Evolutionary conservation across 35 echinoderm and acorn worm genomes (phyloP), one percentile per base, ranked within the genome.

Genomic region (Apostichopus parvimensis): DNA sequence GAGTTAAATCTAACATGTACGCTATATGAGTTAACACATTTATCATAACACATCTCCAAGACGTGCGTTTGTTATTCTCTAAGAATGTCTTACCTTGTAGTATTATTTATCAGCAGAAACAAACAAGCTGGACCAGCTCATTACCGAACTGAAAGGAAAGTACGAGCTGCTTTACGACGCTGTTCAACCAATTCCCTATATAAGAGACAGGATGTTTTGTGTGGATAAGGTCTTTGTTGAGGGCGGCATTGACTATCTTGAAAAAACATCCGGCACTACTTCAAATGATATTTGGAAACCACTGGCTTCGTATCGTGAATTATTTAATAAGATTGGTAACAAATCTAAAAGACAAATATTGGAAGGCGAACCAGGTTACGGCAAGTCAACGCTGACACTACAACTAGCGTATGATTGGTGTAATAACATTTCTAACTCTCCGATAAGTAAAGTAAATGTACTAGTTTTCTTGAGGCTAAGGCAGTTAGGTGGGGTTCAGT

Each of bases 371-470:
- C 81, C 81, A 13, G 57, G 81, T 5, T 84, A 84, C n/a, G 81
- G 81, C 17, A 84, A 84, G n/a, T 84, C 81, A 5, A 84, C 52
- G 6, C 9, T 84, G 7, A 5, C 34, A 59, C 81, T 84, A 11
- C 81, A 84, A 59, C 6, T 59, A 9, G 55, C 6, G 53, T 59
- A 84, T 59, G 81, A 84, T 11, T 84, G 81, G 81, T 84, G 81
- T 58, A 84, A 84, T 5, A 1, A 10, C 14, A 9, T 23, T 14
- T 2, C 53, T n/a, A 8, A 84, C 0, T 60, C 52, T n/a, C 28
- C 13, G 5, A 4, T n/a, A 18, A 60, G 8, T 20, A 22, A 58
- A 4, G 28, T 80, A 20, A 17, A 80, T 0, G 1, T 84, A 20
- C 17, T 84, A 6, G 58, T 84, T 22, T 54, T 84, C 9, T 55